Evolutionary conservation across 2,113 vertebrate species (phyloP), one percentile per base, ranked within the genome.

Genomic region (Anser cygnoides): DNA sequence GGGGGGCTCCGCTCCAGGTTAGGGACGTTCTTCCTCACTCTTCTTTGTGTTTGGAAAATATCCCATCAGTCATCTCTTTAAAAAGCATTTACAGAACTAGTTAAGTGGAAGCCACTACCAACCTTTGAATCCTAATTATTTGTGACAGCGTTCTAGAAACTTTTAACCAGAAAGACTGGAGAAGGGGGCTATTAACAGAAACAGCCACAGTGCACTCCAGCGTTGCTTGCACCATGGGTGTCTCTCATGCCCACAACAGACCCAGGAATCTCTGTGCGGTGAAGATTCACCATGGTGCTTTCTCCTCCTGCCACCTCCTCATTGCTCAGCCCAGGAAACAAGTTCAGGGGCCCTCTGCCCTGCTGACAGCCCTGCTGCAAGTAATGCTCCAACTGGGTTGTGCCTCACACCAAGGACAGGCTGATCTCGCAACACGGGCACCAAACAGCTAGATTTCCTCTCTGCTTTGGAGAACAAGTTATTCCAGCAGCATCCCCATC

Each of bases 251-350:
- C 63, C 12, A 79, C 14, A 43, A 35, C 18, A 39, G 35, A 63
- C 26, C 6, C 55, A n/a, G 20, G 68, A 82, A 50, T 22, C 26
- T 50, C 54, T 13, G 21, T 21, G 12, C 41, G 13, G n/a, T 18
- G 10, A 17, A 65, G 46, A 57, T 21, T 52, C 66, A 58, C 33
- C 0, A 1, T 57, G 33, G 10, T 6, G 4, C 1, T 35, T 23
- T 62, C 65, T 54, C 4, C 65, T 71, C 39, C 61, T 63, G 29
- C 44, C 5, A 5, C n/a, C 44, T 80, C 26, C 82, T 41, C 1
- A 0, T 15, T 23, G 39, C 41, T 68, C 49, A 43, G 22, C 26
- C 37, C 1, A 1, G 37, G 41, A 66, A 58, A 39, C 0, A 0
- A 89, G 65, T 9, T 16, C 33, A 73, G 49, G 77, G 0, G 6